Evolutionary conservation across 2,113 vertebrate species (phyloP).

Genomic region (Proteles cristata): DNA sequence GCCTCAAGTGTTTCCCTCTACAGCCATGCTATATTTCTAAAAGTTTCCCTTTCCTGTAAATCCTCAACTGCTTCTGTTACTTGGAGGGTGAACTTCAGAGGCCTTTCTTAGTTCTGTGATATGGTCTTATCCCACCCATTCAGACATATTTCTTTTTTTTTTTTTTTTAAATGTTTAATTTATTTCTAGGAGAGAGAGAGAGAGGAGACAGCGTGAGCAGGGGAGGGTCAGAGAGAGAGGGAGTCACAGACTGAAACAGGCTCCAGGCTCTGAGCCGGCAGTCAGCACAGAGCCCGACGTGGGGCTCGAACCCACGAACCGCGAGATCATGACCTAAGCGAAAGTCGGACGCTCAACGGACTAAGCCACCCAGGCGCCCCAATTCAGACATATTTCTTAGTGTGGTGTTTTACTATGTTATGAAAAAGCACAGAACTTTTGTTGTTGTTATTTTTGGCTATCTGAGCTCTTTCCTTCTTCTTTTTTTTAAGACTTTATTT

Average conservation of each 20-base stretch:
- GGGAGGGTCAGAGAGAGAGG: too few relatives aligned
- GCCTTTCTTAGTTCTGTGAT: background rate
- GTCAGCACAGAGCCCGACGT: too few relatives aligned
- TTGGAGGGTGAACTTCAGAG: constrained; percentile 30
- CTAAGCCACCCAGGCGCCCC: too few relatives aligned
- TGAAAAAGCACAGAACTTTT: background rate
- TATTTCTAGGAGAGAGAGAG: too few relatives aligned
- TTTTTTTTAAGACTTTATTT: too few relatives aligned
- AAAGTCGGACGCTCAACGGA: too few relatives aligned
- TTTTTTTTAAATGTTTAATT: too few relatives aligned
- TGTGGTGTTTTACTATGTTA: background rate
- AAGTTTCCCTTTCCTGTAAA: constrained; percentile 43
- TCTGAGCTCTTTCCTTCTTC: background rate
- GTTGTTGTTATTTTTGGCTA: background rate
- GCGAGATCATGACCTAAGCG: too few relatives aligned
- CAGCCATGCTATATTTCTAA: constrained; percentile 35
- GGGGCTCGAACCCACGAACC: too few relatives aligned
- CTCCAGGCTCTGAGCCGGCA: too few relatives aligned
- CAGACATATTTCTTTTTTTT: background rate
- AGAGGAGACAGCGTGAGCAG: too few relatives aligned
- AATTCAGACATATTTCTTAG: background rate
- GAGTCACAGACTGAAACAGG: too few relatives aligned
- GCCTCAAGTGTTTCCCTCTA: constrained; percentile 31
- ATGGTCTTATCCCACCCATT: background rate
- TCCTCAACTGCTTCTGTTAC: background rate